Conservation (phyloP, 2,797 vertebrate genomes). For the Tiaroga cobitis region DNA sequence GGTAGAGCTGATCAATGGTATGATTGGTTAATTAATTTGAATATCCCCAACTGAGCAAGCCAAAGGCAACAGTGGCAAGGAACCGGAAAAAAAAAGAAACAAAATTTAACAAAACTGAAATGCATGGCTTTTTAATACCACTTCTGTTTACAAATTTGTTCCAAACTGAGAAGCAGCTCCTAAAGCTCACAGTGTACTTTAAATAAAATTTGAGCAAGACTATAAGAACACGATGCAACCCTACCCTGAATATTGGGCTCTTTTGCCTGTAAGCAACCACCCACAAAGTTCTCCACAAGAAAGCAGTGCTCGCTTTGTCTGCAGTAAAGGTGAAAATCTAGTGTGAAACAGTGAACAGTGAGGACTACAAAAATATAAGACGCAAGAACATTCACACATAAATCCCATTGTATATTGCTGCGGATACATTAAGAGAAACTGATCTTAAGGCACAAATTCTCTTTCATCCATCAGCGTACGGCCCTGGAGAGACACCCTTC, state of each 20-base stretch:
- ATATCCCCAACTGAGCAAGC: no score
- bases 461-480: background rate
- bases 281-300: constrained; percentile 11
- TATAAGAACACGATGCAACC: background rate
- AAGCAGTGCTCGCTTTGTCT: background rate
- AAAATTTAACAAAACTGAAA: background rate
- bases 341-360: background rate
- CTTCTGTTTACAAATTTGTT: background rate
- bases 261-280: constrained; percentile 20
- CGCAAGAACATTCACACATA: background rate
- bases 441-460: constrained; percentile 19
- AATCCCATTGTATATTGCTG: constrained; percentile 1
- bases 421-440: background rate
- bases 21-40: no score
- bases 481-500: constrained; percentile 14
- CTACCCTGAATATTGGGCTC: background rate
- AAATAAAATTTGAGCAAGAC: background rate
- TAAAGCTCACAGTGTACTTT: background rate
- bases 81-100: no score
- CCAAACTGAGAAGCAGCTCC: background rate
- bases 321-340: constrained; percentile 3
- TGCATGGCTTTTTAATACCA: background rate
- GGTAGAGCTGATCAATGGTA: no score
- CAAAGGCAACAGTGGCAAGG: no score
- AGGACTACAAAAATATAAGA: background rate